Conservation (phyloP, 2,797 vertebrate species). For the Varecia variegata region DNA sequence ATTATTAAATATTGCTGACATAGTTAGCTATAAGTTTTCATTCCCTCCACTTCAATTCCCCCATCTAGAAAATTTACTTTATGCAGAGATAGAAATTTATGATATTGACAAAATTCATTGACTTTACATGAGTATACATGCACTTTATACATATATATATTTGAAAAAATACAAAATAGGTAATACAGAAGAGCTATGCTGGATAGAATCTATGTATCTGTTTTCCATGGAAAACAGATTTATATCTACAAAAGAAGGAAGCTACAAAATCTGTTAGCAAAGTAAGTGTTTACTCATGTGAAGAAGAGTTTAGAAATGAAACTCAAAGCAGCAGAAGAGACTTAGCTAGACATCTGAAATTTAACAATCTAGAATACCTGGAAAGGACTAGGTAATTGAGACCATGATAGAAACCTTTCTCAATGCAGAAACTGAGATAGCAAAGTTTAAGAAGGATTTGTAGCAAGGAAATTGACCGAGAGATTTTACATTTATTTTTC, state of each 20-base stretch:
- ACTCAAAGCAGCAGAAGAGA: background rate
- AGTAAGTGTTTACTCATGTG: background rate
- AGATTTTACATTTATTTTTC: background rate
- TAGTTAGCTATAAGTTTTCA: background rate
- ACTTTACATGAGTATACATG: background rate
- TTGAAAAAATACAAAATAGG: background rate
- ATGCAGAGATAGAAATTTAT: background rate
- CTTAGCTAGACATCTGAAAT: background rate
- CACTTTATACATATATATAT: background rate
- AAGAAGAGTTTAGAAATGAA: background rate
- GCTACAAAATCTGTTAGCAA: background rate
- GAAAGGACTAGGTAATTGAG: background rate
- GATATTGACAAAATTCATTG: background rate
- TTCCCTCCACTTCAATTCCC: background rate
- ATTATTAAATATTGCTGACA: background rate
- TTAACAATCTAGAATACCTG: background rate
- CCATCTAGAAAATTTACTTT: background rate
- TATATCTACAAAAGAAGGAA: background rate
- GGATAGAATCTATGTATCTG: background rate
- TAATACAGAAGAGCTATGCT: background rate
- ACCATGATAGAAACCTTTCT: background rate
- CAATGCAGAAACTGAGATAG: background rate
- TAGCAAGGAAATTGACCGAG: background rate
- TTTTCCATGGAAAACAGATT: background rate
- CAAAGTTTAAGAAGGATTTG: background rate